A percentile compares a stretch with the other conserved stretches of the same genome.
These are phyloP conservation scores for Pristis pectinata DNA, from an alignment of 2,797 vertebrate species.

Conservation along the genomic window DNA sequence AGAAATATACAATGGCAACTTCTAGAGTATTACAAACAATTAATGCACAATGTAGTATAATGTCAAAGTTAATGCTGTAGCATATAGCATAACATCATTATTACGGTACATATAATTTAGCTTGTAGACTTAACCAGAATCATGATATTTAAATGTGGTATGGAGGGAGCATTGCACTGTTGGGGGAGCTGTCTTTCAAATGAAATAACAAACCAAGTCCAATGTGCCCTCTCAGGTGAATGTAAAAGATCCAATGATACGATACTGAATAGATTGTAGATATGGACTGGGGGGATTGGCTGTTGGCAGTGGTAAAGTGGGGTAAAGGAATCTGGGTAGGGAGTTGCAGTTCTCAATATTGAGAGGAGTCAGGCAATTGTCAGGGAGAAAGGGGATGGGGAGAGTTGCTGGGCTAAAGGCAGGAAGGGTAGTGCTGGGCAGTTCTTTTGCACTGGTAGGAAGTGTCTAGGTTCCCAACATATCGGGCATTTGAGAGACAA, in stretches of 20 bases:
- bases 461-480: neutral
- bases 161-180: neutral
- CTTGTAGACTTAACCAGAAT: too few relatives aligned
- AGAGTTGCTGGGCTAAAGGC: neutral
- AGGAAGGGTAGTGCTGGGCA: neutral
- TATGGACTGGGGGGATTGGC: neutral
- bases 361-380: neutral
- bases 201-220: neutral
- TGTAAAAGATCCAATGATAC: neutral
- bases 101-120: too few relatives aligned
- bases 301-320: neutral
- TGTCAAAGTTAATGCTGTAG: neutral
- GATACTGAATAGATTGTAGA: too few relatives aligned
- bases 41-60: too few relatives aligned
- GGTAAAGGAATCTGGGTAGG: neutral
- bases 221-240: neutral
- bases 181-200: neutral
- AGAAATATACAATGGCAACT: too few relatives aligned
- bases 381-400: too few relatives aligned
- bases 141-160: neutral
- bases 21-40: too few relatives aligned
- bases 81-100: neutral
- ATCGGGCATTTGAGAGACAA: neutral
- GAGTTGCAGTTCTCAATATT: neutral
- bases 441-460: neutral